Evolutionary conservation across 2,888 invertebrate species (phyloP).

Genomic region (Zhuqinia jingwanae): DNA sequence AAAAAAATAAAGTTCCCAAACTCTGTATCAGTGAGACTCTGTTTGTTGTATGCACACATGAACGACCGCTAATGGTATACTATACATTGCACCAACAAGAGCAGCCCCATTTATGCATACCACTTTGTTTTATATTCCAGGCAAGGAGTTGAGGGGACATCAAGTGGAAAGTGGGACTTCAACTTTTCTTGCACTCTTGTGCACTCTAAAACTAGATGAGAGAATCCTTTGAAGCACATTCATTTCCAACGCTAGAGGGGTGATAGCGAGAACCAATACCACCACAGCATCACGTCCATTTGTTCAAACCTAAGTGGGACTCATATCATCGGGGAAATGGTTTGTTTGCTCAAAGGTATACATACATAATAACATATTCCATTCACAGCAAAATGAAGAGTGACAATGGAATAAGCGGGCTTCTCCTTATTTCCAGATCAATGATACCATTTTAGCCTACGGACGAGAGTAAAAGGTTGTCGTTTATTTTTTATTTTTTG

Average conservation of each 20-base stretch:
- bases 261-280: too few species aligned
- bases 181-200: conserved; percentile 34
- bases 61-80: neutral
- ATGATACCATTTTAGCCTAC: neutral
- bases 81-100: conserved; percentile 13
- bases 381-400: conserved; percentile 45
- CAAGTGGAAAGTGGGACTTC: conserved; percentile 57
- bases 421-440: neutral
- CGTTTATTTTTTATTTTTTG: too few species aligned
- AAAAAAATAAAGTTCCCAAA: conserved; percentile 16
- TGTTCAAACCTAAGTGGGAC: neutral
- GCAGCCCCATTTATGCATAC: neutral
- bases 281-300: too few species aligned
- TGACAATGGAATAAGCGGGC: conserved; percentile 35
- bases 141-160: conserved; percentile 22
- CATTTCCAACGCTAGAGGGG: too few species aligned
- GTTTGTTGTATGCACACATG: conserved; percentile 13
- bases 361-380: neutral
- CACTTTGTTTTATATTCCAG: neutral
- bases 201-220: conserved; percentile 26
- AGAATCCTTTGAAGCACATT: conserved; percentile 1
- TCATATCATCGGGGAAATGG: neutral
- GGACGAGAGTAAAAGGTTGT: neutral
- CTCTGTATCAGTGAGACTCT: too few species aligned
- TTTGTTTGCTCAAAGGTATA: conserved; percentile 44